Evolutionary conservation across 1,140 invertebrate species (phyloP).

Genomic region (Bombus haemorrhoidalis): DNA sequence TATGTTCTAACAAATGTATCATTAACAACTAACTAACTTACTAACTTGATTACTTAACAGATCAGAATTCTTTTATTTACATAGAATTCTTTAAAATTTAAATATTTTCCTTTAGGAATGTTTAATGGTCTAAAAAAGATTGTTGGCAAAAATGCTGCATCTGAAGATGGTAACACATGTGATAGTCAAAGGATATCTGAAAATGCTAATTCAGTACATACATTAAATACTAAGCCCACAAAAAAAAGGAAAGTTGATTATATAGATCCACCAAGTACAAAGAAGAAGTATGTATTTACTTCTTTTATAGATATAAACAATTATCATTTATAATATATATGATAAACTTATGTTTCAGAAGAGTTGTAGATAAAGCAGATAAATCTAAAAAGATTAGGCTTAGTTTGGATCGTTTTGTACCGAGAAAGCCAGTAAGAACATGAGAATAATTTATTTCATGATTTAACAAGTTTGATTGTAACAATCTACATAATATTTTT

Average conservation of each 20-base stretch:
- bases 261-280: constrained; percentile 77
- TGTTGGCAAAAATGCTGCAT: constrained; percentile 83
- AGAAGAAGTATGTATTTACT: constrained; percentile 83
- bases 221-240: constrained; percentile 83
- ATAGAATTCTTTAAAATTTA: neutral
- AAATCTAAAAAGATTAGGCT: constrained; percentile 77
- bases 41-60: neutral
- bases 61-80: neutral
- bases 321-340: constrained; percentile 15
- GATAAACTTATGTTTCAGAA: constrained; percentile 55
- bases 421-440: constrained; percentile 70
- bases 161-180: constrained; percentile 79
- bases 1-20: neutral
- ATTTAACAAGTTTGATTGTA: neutral
- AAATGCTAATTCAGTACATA: constrained; percentile 61
- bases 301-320: neutral
- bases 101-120: constrained; percentile 84
- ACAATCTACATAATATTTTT: neutral
- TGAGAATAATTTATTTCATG: constrained; percentile 9
- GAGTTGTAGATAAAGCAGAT: constrained; percentile 72
- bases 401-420: constrained; percentile 77
- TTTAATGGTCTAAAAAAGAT: constrained; percentile 90
- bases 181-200: constrained; percentile 56
- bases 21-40: constrained; percentile 24
- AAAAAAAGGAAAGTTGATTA: constrained; percentile 86